Conservation (phyloP, 2,797 vertebrate genomes). For the Erpetoichthys calabaricus region DNA sequence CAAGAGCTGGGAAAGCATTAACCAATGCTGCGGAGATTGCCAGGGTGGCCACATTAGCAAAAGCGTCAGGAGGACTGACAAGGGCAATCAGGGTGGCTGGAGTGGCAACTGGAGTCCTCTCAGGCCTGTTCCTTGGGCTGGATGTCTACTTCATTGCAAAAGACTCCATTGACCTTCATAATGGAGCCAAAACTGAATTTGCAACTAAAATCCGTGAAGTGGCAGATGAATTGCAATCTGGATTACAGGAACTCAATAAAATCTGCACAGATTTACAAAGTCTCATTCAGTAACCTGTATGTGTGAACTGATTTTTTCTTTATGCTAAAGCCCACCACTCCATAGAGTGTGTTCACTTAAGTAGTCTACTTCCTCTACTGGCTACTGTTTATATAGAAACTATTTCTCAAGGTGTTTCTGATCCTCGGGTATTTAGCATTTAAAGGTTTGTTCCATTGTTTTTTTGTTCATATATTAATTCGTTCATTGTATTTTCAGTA, state of each 20-base stretch:
- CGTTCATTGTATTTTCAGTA: too few species aligned
- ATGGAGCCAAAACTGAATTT: not conserved
- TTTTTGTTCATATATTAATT: too few species aligned
- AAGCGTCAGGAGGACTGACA: not conserved
- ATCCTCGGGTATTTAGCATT: too few species aligned
- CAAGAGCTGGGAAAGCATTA: not conserved
- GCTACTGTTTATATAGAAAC: too few species aligned
- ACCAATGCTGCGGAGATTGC: not conserved
- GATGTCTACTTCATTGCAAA: slow-evolving; percentile 7
- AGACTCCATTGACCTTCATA: not conserved
- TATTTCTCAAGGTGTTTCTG: too few species aligned
- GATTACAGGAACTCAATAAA: not conserved
- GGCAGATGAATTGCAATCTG: not conserved
- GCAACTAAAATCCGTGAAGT: slow-evolving; percentile 1
- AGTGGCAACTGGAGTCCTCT: not conserved
- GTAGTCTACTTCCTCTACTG: too few species aligned
- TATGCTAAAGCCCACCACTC: too few species aligned
- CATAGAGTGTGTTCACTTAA: too few species aligned
- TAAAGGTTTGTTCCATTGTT: too few species aligned
- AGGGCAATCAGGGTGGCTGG: not conserved
- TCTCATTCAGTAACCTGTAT: too few species aligned
- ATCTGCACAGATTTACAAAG: not conserved
- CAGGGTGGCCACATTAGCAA: slow-evolving; percentile 7
- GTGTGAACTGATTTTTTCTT: too few species aligned
- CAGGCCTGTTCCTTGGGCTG: not conserved